A percentile compares a stretch with the other conserved stretches of the same genome.
Conservation (phyloP, 2,888 invertebrate species). For the Euproctis similis region DNA sequence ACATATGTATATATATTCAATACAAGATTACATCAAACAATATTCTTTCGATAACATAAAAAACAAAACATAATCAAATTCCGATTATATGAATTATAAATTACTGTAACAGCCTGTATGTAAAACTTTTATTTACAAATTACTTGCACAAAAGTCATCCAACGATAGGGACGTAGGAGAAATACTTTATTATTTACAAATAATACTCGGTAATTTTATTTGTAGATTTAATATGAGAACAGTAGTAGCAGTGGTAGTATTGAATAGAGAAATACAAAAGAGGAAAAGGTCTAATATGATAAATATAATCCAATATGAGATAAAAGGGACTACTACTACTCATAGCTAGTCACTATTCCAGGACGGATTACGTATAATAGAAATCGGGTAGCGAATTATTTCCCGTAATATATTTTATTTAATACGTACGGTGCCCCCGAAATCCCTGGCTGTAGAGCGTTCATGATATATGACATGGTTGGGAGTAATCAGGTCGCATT, state of each 20-base stretch:
- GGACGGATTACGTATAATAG: constrained; percentile 13
- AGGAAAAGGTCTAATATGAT: constrained; percentile 12
- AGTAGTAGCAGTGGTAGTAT: too few species aligned
- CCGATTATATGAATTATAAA: constrained; percentile 3
- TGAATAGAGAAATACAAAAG: constrained; percentile 8
- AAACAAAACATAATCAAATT: too few species aligned
- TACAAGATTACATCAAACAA: constrained; percentile 2
- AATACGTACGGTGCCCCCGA: background rate
- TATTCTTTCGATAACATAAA: background rate
- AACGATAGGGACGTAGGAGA: background rate
- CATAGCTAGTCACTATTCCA: constrained; percentile 7
- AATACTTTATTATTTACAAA: constrained; percentile 1
- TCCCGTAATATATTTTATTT: background rate
- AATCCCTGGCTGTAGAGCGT: too few species aligned
- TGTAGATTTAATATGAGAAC: constrained; percentile 1
- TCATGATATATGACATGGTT: background rate
- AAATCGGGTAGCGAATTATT: constrained; percentile 6
- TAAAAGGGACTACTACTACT: constrained; percentile 3
- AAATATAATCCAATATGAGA: constrained; percentile 11
- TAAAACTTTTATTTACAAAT: constrained; percentile 1
- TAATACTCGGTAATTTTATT: background rate
- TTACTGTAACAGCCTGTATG: background rate
- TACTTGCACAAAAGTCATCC: background rate
- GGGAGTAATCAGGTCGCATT: background rate
- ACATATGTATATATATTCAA: too few species aligned